A percentile compares a stretch with the other conserved stretches of the same genome.
Conservation (phyloP, 2,113 vertebrate genomes). For the Neodontobutis hainanensis region DNA sequence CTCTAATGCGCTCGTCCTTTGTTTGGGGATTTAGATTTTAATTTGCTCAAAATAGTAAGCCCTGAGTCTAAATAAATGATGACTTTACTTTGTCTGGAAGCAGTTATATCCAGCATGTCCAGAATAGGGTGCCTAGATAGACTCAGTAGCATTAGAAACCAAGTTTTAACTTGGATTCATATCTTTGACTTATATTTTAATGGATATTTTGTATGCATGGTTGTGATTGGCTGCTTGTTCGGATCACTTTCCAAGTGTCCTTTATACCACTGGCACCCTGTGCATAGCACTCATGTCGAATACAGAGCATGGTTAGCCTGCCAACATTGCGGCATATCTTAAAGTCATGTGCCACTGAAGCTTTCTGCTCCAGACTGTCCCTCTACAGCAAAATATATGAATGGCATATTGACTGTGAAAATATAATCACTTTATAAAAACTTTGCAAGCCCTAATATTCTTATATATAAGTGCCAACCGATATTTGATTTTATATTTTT, state of each 20-base stretch:
- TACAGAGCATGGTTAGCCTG: slow-evolving; percentile 41
- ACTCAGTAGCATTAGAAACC: slow-evolving; percentile 8
- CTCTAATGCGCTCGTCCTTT: slow-evolving; percentile 18
- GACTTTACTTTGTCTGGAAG: slow-evolving; percentile 11
- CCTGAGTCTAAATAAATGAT: slow-evolving; percentile 14
- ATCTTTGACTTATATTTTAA: slow-evolving; percentile 24
- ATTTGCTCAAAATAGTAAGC: slow-evolving; percentile 22
- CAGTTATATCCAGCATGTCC: slow-evolving; percentile 10
- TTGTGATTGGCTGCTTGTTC: slow-evolving; percentile 22
- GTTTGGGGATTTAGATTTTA: slow-evolving; percentile 10
- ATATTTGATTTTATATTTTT: slow-evolving; percentile 13
- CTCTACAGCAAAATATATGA: slow-evolving; percentile 18
- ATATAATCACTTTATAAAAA: neutral
- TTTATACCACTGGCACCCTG: slow-evolving; percentile 21
- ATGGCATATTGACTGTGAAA: slow-evolving; percentile 3
- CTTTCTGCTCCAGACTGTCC: slow-evolving; percentile 27
- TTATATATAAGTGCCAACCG: slow-evolving; percentile 2
- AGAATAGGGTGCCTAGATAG: slow-evolving; percentile 20
- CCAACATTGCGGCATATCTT: slow-evolving; percentile 39
- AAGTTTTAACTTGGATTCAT: slow-evolving; percentile 24
- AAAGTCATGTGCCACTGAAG: slow-evolving; percentile 41
- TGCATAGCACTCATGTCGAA: slow-evolving; percentile 33
- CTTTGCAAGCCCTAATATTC: too few relatives aligned
- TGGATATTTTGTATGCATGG: slow-evolving; percentile 8
- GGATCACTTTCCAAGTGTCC: slow-evolving; percentile 40